phyloP scores from a whole-genome alignment of 1,140 invertebrate genomes.

The Paraescarpia echinospica region DNA sequence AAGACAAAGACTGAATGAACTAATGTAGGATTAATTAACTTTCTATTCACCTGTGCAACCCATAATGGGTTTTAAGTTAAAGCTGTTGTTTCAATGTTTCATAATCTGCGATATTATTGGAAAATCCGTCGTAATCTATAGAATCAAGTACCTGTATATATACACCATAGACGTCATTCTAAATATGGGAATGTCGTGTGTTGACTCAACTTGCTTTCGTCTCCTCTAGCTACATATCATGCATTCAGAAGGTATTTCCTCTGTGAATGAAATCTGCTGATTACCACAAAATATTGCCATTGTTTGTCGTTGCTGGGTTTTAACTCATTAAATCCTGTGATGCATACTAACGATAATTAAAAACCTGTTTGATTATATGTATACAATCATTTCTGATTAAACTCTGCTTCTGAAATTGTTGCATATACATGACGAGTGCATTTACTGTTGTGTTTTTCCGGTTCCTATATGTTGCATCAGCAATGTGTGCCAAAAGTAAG shows the following conservation, averaged over 20 bases:
- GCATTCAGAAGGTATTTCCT: neutral
- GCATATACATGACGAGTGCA: neutral
- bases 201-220: neutral
- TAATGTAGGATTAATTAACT: neutral
- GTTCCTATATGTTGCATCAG: neutral
- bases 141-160: neutral
- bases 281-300: neutral
- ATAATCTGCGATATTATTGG: neutral
- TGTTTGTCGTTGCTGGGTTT: too few species aligned
- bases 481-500: neutral
- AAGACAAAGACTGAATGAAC: neutral
- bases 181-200: neutral
- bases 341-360: neutral
- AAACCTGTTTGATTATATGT: neutral
- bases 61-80: neutral
- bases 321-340: too few species aligned
- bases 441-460: neutral
- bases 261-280: neutral
- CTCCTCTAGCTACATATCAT: neutral
- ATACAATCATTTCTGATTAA: neutral
- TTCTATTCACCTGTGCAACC: neutral
- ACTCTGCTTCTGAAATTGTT: neutral
- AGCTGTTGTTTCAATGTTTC: neutral
- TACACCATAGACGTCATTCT: neutral
- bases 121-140: neutral